phyloP scores from a whole-genome alignment of 1,140 invertebrate species.

The Macrosteles quadrilineatus region DNA sequence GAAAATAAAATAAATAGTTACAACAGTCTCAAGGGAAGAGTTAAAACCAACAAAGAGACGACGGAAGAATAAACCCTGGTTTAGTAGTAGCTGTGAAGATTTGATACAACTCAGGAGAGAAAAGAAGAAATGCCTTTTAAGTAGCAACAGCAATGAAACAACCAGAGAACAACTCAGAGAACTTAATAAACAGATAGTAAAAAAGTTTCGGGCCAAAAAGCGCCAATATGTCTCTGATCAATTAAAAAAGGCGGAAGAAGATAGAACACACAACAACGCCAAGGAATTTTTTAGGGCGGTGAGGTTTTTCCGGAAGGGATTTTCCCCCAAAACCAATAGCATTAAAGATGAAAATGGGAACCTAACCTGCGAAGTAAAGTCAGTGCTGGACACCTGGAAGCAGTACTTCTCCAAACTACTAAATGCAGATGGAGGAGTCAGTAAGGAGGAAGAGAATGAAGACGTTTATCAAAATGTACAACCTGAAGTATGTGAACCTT shows the following conservation, averaged over 20 bases:
- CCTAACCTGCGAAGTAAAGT: background rate
- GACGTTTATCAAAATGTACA: background rate
- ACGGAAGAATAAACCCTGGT: constrained; percentile 32
- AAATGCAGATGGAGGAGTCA: constrained; percentile 9
- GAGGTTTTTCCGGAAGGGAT: constrained; percentile 31
- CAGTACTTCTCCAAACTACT: constrained; percentile 31
- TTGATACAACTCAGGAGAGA: constrained; percentile 21
- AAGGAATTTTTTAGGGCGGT: constrained; percentile 32
- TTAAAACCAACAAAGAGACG: background rate
- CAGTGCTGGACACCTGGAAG: constrained; percentile 10
- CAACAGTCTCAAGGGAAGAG: too few relatives aligned
- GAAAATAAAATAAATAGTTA: background rate
- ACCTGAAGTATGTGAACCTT: background rate
- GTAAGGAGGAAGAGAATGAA: background rate
- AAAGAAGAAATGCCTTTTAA: constrained; percentile 5
- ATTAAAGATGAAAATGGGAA: background rate
- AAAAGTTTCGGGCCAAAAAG: constrained; percentile 36
- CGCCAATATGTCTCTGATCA: constrained; percentile 19
- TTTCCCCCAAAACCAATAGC: constrained; percentile 22
- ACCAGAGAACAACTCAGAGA: constrained; percentile 15
- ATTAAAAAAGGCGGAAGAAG: constrained; percentile 30
- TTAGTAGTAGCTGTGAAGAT: constrained; percentile 31
- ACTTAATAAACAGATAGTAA: constrained; percentile 18
- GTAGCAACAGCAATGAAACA: too few relatives aligned
- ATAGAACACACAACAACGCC: background rate